Base-by-base conservation (phyloP, 2,113 vertebrate genomes). In the Sigmodon hispidus region DNA sequence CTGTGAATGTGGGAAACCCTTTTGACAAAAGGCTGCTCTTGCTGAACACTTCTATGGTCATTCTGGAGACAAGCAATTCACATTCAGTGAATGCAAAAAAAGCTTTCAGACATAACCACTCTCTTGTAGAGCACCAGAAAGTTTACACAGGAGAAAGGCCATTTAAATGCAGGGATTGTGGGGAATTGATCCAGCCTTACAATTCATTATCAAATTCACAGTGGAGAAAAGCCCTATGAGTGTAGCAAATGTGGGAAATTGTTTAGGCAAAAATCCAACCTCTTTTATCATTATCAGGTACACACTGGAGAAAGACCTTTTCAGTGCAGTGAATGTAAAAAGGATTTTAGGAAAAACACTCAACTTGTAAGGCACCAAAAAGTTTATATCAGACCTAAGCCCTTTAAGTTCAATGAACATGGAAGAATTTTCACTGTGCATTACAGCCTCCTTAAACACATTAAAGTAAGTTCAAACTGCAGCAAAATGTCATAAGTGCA, bases 81-180 rank as follows among this genome's bases (percentile, higher is more conserved):
- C 26, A 26, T 63, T 24, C 61, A 63, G 61, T 26, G 10, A 29
- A 8, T 29, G 26, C 26, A 10, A 11, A 63, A 63, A 63, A 63
- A 26, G 26, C 61, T 63, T 63, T 63, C 61, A 1, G 26, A 63
- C 0, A 10, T 63, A 63, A 29, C 61, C 61, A 29, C 3, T 13
- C 11, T 29, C 63, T 34, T 65, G 63, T 65, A 1, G 11, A 75
- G 3, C 89, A 89, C 65, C 94, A 43, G 26, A 83, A 72, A 92
- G 45, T 95, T 65, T 4, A 65, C 63, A 31, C 63, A 12, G 11
- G 63, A 65, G 12, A 65, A 65, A 99, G 97, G 98, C 98, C 94
- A 99, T 99, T 97, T 98, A 98, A 90, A 19, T 72, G 17, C 3
- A 72, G n/a, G 7, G 34, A 21, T 3, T 70, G 7, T 19, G 17